Evolutionary conservation across 2,888 invertebrate species (phyloP), one percentile per base, ranked within the genome.

Genomic region (Mythimna pallens): DNA sequence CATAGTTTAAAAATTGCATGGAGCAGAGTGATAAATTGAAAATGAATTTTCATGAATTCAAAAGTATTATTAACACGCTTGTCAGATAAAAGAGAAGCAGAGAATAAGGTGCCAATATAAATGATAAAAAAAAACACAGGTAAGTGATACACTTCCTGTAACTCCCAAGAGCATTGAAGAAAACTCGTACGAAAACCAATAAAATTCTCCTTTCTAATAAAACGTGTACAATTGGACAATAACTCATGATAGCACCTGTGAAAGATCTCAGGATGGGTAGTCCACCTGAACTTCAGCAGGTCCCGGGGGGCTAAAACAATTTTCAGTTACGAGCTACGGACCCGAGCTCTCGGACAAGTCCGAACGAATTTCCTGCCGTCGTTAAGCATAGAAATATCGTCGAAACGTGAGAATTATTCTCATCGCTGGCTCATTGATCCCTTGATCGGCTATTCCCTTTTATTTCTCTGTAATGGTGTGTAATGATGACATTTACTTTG

Each of bases 201-300:
- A 76, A 76, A 86, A 85, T 86, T 86, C 90, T 89, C 90, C 88
- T 88, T 90, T 86, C 86, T 90, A 89, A 91, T 92, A 92, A 91
- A 92, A 90, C 89, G 86, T 88, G 87, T 91, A 91, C 92, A 91
- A 87, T 82, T 89, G 86, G 87, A 89, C 91, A 83, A 93, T 95
- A 94, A 93, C 88, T 95, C 93, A 93, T 89, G 90, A 89, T 86
- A 85, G 72, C 94, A 94, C 93, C 94, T 95, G 95, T 89, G 86
- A 88, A 89, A 83, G 90, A 89, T 93, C 92, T 88, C 92, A 91
- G 90, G 89, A 82, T 77, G 82, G 85, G 87, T 64, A 88, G 81
- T 88, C 88, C 82, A 85, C 86, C 83, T 86, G 84, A 90, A 91
- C 85, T 90, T 86, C 86, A 87, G 85, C 68, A 43, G 84, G 83